These are phyloP conservation scores for Sialia sialis DNA, from an alignment of 2,113 vertebrate genomes.

Conservation along the genomic window DNA sequence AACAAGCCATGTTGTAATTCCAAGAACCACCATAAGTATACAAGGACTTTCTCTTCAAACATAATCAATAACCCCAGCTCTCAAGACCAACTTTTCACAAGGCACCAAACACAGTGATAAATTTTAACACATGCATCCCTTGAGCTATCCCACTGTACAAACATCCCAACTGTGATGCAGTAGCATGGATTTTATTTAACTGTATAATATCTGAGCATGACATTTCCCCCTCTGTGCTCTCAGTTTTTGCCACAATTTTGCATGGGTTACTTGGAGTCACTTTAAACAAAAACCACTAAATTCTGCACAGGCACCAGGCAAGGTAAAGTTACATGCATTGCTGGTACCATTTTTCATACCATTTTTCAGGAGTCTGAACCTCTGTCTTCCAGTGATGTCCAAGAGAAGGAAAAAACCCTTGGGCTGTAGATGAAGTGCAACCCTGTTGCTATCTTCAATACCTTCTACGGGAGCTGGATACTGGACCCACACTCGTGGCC, in stretches of 20 bases:
- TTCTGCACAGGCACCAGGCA: neutral
- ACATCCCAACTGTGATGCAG: neutral
- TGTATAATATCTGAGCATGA: rapidly evolving
- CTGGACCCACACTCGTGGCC: neutral
- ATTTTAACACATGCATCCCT: rapidly evolving
- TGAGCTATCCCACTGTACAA: neutral
- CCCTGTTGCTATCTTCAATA: neutral
- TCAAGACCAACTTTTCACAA: neutral
- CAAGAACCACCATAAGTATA: neutral
- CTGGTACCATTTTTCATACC: neutral
- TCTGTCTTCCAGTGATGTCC: neutral
- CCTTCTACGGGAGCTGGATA: neutral
- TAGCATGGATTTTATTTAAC: neutral
- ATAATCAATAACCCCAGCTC: neutral
- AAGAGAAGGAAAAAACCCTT: neutral
- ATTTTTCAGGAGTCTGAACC: neutral
- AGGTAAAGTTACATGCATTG: rapidly evolving
- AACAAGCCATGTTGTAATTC: neutral
- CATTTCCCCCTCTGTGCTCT: rapidly evolving
- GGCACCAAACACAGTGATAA: neutral
- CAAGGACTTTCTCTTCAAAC: neutral
- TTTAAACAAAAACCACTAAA: neutral
- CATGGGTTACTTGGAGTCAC: neutral
- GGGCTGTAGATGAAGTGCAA: neutral
- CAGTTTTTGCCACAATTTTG: neutral